Base-by-base conservation (phyloP, 2,113 vertebrate species). In the Chionis minor region DNA sequence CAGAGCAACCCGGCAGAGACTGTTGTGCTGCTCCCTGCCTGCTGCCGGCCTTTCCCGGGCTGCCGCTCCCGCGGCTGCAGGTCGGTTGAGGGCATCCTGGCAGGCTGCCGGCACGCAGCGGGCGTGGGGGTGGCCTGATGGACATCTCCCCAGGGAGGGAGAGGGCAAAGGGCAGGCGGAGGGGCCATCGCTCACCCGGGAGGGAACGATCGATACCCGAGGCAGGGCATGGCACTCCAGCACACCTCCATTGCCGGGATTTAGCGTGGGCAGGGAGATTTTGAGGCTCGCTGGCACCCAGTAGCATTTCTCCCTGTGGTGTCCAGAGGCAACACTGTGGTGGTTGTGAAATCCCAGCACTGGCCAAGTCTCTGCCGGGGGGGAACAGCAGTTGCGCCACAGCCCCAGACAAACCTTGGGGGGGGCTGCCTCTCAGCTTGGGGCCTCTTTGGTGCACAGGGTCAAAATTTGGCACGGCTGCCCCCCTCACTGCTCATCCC, bases 51-150 rank as follows among this genome's bases (percentile, higher is more conserved):
- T n/a, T 44, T 38, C 33, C 62, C 0, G 3, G 9, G 47, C 67
- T 62, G 58, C 69, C 2, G 8, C 15, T 35, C 35, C 33, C 30
- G 2, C 11, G 3, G 74, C 58, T 8, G 1, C 93, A 88, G 96
- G 96, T 90, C 9, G 10, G 91, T 81, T 7, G 42, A 58, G 65
- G 51, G 4, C 8, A 8, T 45, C 35, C 8, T 44, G 4, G 1
- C 4, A 8, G 47, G 77, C 67, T 72, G 62, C n/a, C 2, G 3
- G 65, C 74, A 11, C 8, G 3, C 52, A 22, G 63, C 1, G 10
- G 38, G 62, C 9, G 7, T 12, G 1, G 28, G 12, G 35, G 24
- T 1, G 4, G 51, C 3, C 0, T 1, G 0, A 6, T 3, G 1
- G 67, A 28, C 32, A 7, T 17, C 10, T 35, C 12, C 18, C 4